Percentiles rank a stretch among this genome's conserved stretches.
Conservation (phyloP, 2,113 vertebrate genomes). For the Toxotes chatareus region DNA sequence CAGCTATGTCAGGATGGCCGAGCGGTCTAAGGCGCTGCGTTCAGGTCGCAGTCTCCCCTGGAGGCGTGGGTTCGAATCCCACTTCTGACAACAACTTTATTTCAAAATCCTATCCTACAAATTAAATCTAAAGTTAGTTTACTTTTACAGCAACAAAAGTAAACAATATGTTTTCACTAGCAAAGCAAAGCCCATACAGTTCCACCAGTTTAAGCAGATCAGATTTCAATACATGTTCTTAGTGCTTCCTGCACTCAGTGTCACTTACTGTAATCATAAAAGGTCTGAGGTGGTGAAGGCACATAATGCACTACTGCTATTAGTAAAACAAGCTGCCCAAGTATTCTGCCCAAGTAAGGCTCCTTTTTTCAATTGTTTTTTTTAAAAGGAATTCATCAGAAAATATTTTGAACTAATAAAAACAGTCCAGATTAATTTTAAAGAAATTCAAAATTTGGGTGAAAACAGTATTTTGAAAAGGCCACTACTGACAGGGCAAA, state of each 20-base stretch:
- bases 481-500: too few relatives aligned
- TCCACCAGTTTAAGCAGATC: background rate
- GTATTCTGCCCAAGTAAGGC: background rate
- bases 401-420: too few relatives aligned
- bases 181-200: background rate
- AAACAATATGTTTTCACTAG: background rate
- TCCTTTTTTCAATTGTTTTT: background rate
- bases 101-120: background rate
- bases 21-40: constrained; percentile 82
- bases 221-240: constrained; percentile 28
- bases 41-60: constrained; percentile 84
- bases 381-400: too few relatives aligned
- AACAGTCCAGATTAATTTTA: too few relatives aligned
- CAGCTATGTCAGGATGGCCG: constrained; percentile 75
- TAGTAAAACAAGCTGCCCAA: background rate
- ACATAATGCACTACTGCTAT: background rate
- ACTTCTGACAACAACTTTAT: constrained; percentile 75
- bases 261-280: constrained; percentile 16
- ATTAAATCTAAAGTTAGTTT: background rate
- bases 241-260: constrained; percentile 7
- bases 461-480: too few relatives aligned
- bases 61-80: constrained; percentile 85
- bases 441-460: too few relatives aligned
- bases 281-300: background rate
- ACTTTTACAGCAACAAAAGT: background rate